Evolutionary conservation across 2,797 vertebrate genomes (phyloP).

Genomic region (Macroramphosus scolopax): DNA sequence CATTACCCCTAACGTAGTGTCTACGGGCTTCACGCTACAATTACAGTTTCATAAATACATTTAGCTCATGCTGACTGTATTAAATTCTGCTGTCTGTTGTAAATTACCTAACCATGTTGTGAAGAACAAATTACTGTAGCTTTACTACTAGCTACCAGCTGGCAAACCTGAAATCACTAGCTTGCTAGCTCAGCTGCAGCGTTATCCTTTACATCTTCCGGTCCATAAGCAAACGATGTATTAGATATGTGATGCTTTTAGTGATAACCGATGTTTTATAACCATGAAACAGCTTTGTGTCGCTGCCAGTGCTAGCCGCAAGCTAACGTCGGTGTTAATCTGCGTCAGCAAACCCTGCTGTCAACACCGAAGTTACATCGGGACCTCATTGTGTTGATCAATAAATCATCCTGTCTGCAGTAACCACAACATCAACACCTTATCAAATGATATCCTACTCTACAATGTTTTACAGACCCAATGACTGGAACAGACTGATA

Average conservation of each 20-base stretch:
- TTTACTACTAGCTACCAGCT: conserved; percentile 4
- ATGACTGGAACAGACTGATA: conserved; percentile 65
- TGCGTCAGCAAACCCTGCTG: too few relatives aligned
- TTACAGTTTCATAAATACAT: neutral
- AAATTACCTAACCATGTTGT: neutral
- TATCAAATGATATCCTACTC: neutral
- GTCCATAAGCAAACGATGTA: too few relatives aligned
- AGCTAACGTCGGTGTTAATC: too few relatives aligned
- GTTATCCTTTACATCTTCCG: too few relatives aligned
- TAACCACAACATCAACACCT: neutral
- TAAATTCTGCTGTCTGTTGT: neutral
- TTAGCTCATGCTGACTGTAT: neutral
- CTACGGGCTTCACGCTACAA: neutral
- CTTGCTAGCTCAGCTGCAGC: neutral
- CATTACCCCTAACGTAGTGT: neutral
- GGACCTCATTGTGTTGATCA: conserved; percentile 39
- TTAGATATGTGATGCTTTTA: too few relatives aligned
- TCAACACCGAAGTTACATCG: too few relatives aligned
- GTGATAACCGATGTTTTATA: too few relatives aligned
- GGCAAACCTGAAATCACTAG: conserved; percentile 15
- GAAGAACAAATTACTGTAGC: neutral
- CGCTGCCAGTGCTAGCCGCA: too few relatives aligned
- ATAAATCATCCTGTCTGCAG: neutral
- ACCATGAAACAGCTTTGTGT: too few relatives aligned
- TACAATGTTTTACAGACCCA: conserved; percentile 62